Percentiles rank a stretch among this genome's conserved stretches.
Conservation (phyloP, 2,113 vertebrate genomes). For the Gobiocypris rarus region DNA sequence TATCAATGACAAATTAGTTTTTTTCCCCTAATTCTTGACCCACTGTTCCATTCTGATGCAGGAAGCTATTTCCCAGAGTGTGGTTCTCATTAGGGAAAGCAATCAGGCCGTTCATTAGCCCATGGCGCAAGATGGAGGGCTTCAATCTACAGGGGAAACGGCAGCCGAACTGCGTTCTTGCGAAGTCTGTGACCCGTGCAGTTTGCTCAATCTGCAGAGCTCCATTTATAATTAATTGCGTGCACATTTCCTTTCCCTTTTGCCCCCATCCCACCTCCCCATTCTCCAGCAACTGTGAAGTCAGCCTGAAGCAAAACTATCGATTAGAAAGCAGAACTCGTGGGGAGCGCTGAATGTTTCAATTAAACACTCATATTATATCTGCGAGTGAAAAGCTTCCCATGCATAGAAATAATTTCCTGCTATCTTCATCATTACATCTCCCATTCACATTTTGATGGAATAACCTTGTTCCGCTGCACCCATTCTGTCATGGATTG, state of each 20-base stretch:
- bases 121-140: slow-evolving; percentile 41
- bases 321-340: slow-evolving; percentile 52
- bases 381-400: slow-evolving; percentile 29
- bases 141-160: slow-evolving; percentile 41
- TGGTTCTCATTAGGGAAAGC: slow-evolving; percentile 57
- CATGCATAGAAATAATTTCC: slow-evolving; percentile 44
- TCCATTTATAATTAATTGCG: slow-evolving; percentile 54
- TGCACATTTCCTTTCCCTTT: slow-evolving; percentile 34
- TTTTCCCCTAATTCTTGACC: slow-evolving; percentile 46
- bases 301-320: slow-evolving; percentile 48
- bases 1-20: slow-evolving; percentile 33
- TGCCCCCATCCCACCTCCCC: slow-evolving; percentile 2
- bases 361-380: slow-evolving; percentile 54
- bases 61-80: slow-evolving; percentile 52
- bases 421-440: slow-evolving; percentile 38
- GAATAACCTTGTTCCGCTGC: slow-evolving; percentile 5
- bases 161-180: slow-evolving; percentile 29
- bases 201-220: slow-evolving; percentile 53
- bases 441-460: slow-evolving; percentile 19
- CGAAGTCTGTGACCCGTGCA: slow-evolving; percentile 52
- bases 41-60: slow-evolving; percentile 30
- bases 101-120: slow-evolving; percentile 61
- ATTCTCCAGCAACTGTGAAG: slow-evolving; percentile 40
- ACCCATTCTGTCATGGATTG: slow-evolving; percentile 20
- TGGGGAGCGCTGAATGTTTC: slow-evolving; percentile 30